These are phyloP conservation scores for Halcyon smyrnensis DNA, from an alignment of 2,797 vertebrate species.

Conservation along the genomic window DNA sequence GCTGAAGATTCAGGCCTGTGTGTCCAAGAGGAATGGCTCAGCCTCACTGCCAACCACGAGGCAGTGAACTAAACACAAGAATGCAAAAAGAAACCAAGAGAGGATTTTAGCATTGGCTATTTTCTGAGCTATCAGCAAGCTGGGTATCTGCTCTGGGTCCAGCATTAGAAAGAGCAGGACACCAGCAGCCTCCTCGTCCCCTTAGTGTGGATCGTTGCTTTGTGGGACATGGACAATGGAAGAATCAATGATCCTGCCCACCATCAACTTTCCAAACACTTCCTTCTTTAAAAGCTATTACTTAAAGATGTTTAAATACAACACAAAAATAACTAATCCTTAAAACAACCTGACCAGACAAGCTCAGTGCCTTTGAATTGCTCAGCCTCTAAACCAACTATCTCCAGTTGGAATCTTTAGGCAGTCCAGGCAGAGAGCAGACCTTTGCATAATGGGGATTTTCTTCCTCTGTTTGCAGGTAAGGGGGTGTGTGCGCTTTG, in stretches of 20 bases:
- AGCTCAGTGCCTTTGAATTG: neutral
- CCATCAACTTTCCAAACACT: neutral
- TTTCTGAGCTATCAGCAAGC: neutral
- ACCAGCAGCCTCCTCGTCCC: neutral
- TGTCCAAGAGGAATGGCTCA: neutral
- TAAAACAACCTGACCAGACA: neutral
- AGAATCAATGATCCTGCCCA: neutral
- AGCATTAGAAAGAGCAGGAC: neutral
- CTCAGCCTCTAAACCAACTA: neutral
- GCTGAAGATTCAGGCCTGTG: neutral
- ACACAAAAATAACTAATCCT: neutral
- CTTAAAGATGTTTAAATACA: neutral
- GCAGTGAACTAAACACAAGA: neutral
- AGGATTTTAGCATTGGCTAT: neutral
- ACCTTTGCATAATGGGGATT: neutral
- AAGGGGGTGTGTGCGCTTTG: neutral
- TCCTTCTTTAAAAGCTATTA: neutral
- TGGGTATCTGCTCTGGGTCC: neutral
- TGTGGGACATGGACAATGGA: neutral
- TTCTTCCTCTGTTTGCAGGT: neutral
- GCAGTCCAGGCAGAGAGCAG: neutral
- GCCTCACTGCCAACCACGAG: neutral
- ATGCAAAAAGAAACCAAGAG: neutral
- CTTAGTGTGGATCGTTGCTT: neutral
- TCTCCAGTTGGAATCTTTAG: neutral